Conservation (phyloP, 2,888 invertebrate genomes). For the Lycaena phlaeas region DNA sequence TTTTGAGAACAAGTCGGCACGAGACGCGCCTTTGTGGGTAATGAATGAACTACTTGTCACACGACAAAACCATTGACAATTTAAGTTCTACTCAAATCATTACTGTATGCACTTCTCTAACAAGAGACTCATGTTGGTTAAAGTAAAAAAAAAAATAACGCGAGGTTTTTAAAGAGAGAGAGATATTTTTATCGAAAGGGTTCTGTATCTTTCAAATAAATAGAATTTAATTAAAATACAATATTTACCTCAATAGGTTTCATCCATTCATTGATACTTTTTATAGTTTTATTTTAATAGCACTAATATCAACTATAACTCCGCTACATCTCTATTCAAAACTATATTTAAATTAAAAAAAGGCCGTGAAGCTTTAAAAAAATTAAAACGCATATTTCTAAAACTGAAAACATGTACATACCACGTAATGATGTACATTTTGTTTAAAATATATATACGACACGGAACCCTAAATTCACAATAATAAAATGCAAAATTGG, state of each 20-base stretch:
- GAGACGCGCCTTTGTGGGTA: conserved; percentile 3
- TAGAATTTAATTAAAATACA: no score
- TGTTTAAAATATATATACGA: no score
- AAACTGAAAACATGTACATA: no score
- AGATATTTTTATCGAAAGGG: background rate
- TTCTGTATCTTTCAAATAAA: background rate
- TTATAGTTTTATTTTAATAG: no score
- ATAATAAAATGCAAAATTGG: background rate
- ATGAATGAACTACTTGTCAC: conserved; percentile 38
- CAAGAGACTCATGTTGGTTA: background rate
- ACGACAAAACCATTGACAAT: conserved; percentile 56
- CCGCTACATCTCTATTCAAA: no score
- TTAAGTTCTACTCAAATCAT: conserved; percentile 31
- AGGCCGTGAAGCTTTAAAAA: no score
- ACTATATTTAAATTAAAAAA: no score
- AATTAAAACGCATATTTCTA: no score
- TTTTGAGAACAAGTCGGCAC: conserved; percentile 4
- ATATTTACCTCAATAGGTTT: no score
- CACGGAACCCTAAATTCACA: background rate
- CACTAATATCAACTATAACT: no score
- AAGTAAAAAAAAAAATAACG: background rate
- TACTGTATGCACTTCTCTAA: background rate
- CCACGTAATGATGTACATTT: no score
- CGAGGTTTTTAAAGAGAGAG: background rate
- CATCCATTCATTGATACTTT: no score